Conservation (phyloP, 2,888 invertebrate species). For the Megaustenia siamemsis region DNA sequence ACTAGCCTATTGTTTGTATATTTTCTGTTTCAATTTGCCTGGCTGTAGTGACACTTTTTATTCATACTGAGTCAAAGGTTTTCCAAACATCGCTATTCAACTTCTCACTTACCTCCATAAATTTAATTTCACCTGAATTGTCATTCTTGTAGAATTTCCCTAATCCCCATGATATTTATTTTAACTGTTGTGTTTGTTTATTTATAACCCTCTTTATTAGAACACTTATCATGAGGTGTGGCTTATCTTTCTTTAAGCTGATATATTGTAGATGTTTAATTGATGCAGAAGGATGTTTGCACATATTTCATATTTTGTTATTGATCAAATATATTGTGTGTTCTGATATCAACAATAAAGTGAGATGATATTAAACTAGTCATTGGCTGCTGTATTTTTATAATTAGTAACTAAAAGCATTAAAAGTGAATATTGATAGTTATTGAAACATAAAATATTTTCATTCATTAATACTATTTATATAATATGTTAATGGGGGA, state of each 20-base stretch:
- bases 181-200: background rate
- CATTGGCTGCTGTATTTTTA: background rate
- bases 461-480: no score
- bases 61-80: background rate
- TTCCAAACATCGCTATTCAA: background rate
- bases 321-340: no score
- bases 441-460: no score
- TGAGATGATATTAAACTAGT: background rate
- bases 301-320: no score
- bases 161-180: background rate
- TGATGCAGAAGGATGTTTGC: background rate
- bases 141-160: background rate
- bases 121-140: background rate
- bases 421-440: no score
- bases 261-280: background rate
- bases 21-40: background rate
- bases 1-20: background rate
- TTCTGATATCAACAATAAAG: background rate
- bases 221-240: background rate
- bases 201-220: background rate
- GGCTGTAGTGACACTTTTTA: conserved; percentile 1
- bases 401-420: background rate
- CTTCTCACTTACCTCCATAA: background rate
- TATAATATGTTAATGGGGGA: no score
- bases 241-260: background rate